These are phyloP conservation scores for Siniperca scherzeri DNA, from an alignment of 2,797 vertebrate species.

Conservation along the genomic window DNA sequence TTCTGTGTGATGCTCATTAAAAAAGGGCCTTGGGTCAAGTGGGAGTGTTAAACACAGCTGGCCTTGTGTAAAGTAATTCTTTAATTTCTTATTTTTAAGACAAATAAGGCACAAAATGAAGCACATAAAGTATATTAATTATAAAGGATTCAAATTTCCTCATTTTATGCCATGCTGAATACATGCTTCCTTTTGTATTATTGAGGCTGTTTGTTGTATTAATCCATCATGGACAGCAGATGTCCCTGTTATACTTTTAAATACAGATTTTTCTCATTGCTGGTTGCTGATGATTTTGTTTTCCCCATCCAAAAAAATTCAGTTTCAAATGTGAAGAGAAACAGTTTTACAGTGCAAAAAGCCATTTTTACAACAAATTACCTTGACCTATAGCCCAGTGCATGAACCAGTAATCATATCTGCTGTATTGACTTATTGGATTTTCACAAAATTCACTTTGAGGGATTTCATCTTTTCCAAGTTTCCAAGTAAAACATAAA, in stretches of 20 bases:
- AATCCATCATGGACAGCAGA: conserved; percentile 65
- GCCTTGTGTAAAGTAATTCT: not conserved
- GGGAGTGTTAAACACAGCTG: not conserved
- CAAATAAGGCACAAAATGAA: not conserved
- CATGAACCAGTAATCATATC: not conserved
- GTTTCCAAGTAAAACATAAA: conserved; percentile 35
- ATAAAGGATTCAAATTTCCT: not conserved
- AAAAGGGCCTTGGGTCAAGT: not conserved
- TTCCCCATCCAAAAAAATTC: not conserved
- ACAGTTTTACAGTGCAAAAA: not conserved
- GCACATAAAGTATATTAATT: not conserved
- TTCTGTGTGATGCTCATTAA: conserved; percentile 11
- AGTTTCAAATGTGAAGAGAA: conserved; percentile 4
- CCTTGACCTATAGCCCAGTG: not conserved
- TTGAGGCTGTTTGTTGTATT: conserved; percentile 50
- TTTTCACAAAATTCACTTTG: conserved; percentile 23
- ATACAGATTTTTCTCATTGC: not conserved
- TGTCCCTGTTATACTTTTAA: conserved; percentile 55
- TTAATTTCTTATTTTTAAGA: not conserved
- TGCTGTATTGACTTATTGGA: conserved; percentile 16
- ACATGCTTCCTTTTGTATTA: not conserved
- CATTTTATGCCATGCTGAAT: not conserved
- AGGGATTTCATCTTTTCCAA: conserved; percentile 13
- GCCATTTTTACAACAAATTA: not conserved
- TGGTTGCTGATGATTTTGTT: conserved; percentile 2